Evolutionary conservation across 30 jellyfish, hydroid and myxozoan species (phyloP).

Genomic region (Phacellophora camtschatica): DNA sequence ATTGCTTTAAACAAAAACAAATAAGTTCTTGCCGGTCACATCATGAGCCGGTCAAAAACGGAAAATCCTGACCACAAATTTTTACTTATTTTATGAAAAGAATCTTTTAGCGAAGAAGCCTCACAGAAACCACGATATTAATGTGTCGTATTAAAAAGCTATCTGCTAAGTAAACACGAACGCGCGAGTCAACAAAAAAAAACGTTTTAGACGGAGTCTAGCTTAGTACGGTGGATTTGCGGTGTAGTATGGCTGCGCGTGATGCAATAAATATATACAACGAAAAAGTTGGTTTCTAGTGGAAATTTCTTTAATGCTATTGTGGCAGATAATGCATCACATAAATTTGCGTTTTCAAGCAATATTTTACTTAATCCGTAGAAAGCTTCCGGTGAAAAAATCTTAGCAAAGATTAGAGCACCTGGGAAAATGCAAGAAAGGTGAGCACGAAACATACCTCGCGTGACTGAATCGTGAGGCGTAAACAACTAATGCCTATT

Average conservation of each 20-base stretch:
- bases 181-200: not conserved
- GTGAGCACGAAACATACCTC: not conserved
- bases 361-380: not conserved
- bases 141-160: not conserved
- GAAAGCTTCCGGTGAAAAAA: slow-evolving; percentile 32
- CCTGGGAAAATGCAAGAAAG: not conserved
- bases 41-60: not conserved
- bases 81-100: not conserved
- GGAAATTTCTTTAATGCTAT: slow-evolving; percentile 18
- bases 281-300: slow-evolving; percentile 11
- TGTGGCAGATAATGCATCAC: slow-evolving; percentile 13
- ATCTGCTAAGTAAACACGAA: slow-evolving; percentile 6
- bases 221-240: slow-evolving; percentile 46
- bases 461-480: not conserved
- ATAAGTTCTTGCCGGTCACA: not conserved
- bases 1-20: too few species aligned
- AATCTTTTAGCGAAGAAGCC: not conserved
- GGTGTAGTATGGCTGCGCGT: slow-evolving; percentile 23
- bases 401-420: not conserved
- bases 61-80: not conserved
- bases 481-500: too few species aligned
- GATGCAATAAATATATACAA: slow-evolving; percentile 7
- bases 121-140: not conserved
- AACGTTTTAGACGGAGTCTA: not conserved
- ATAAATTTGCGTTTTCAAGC: slow-evolving; percentile 5